Evolutionary conservation across 2,888 invertebrate species (phyloP).

Genomic region (Protonemura montana): DNA sequence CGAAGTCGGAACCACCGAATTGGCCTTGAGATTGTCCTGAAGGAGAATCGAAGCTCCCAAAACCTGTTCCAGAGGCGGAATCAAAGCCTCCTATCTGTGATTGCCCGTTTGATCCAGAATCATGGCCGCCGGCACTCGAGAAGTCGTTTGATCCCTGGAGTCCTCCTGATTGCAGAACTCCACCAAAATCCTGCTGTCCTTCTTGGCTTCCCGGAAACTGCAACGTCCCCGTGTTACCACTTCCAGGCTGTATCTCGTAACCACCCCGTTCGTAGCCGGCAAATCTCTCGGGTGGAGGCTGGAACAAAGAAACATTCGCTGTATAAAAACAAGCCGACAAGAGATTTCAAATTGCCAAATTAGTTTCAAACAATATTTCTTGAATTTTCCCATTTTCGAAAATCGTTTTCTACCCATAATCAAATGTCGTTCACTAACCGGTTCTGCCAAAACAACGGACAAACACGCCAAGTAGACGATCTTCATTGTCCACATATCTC

Average conservation of each 20-base stretch:
- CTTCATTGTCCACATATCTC: conserved; percentile 20
- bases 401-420: neutral
- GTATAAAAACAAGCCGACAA: neutral
- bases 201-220: neutral
- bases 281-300: conserved; percentile 16
- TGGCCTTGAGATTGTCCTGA: neutral
- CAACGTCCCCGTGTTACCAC: neutral
- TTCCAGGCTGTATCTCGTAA: conserved; percentile 20
- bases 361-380: too few species aligned
- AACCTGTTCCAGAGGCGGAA: neutral
- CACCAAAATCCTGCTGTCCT: neutral
- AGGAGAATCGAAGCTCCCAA: neutral
- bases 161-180: neutral
- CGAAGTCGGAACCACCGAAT: neutral
- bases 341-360: too few species aligned
- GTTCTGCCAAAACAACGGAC: neutral
- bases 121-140: neutral
- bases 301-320: neutral
- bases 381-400: too few species aligned
- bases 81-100: neutral
- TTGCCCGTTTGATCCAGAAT: neutral
- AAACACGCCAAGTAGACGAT: neutral
- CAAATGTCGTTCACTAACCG: neutral
- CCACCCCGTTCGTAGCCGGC: conserved; percentile 35
- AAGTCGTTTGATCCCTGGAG: neutral